Conservation (phyloP, 30 jellyfish, hydroid and myxozoan genomes). For the Cassiopea andromeda region DNA sequence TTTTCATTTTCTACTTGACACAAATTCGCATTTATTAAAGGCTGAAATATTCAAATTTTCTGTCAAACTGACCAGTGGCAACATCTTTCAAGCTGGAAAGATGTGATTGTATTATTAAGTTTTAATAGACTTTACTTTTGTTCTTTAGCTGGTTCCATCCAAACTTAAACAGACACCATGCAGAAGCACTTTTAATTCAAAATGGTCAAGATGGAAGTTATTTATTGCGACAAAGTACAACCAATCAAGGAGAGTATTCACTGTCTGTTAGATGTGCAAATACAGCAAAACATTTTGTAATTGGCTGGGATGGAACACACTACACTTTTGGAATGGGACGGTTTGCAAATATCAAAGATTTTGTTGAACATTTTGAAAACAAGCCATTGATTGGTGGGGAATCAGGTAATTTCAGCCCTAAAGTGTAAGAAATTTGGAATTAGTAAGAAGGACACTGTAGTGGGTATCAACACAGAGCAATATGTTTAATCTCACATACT, state of each 20-base stretch:
- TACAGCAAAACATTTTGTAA: conserved; percentile 93
- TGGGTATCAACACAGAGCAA: background rate
- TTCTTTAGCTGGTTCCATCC: conserved; percentile 96
- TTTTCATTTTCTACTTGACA: too few relatives aligned
- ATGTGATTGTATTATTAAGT: background rate
- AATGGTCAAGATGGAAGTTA: conserved; percentile 98
- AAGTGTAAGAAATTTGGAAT: background rate
- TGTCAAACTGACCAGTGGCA: too few relatives aligned
- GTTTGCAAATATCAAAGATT: conserved; percentile 77
- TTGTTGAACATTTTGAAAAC: conserved; percentile 87
- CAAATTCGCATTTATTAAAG: too few relatives aligned
- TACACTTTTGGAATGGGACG: conserved; percentile 97
- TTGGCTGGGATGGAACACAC: conserved; percentile 96
- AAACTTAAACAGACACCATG: conserved; percentile 93
- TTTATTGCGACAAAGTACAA: conserved; percentile 83
- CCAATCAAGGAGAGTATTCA: conserved; percentile 90
- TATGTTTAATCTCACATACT: too few relatives aligned
- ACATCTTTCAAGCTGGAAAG: too few relatives aligned
- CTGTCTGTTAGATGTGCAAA: conserved; percentile 91
- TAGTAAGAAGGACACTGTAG: background rate
- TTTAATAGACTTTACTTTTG: background rate
- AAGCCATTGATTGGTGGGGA: conserved; percentile 95
- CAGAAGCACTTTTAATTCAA: conserved; percentile 96
- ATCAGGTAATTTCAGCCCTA: conserved; percentile 60
- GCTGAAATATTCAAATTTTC: too few relatives aligned